A percentile compares a stretch with the other conserved stretches of the same genome.
These are phyloP conservation scores for Dipus sagitta DNA, from an alignment of 2,797 vertebrate species.

Conservation along the genomic window DNA sequence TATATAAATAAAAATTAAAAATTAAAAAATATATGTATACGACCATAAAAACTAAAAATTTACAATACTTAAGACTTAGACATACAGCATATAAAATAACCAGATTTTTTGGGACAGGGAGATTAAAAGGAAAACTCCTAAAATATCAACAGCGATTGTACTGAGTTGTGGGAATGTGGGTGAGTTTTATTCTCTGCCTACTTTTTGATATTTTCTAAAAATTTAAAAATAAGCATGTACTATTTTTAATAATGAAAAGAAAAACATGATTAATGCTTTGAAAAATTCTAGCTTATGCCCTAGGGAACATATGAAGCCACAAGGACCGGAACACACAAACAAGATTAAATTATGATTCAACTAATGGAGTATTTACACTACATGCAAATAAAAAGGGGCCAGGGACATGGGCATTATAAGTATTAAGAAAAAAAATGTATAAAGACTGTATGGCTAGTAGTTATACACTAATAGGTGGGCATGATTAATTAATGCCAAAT, in stretches of 20 bases:
- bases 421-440: constrained; percentile 23
- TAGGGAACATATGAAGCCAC: constrained; percentile 56
- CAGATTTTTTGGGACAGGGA: background rate
- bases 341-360: constrained; percentile 61
- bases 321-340: constrained; percentile 61
- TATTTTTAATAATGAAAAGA: constrained; percentile 75
- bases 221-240: constrained; percentile 65
- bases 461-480: background rate
- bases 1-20: too few species aligned
- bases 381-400: constrained; percentile 13
- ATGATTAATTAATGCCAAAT: background rate
- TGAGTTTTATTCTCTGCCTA: constrained; percentile 70
- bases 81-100: constrained; percentile 34
- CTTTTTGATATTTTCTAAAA: constrained; percentile 66
- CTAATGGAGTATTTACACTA: constrained; percentile 16
- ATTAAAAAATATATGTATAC: background rate
- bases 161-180: constrained; percentile 1
- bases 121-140: background rate
- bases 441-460: background rate
- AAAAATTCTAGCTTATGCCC: constrained; percentile 48
- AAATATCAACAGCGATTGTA: constrained; percentile 28
- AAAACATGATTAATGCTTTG: constrained; percentile 65
- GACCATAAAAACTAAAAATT: constrained; percentile 31
- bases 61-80: background rate
- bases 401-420: background rate